These are phyloP conservation scores for Aporophyla lueneburgensis DNA, from an alignment of 2,888 invertebrate genomes.

Conservation along the genomic window DNA sequence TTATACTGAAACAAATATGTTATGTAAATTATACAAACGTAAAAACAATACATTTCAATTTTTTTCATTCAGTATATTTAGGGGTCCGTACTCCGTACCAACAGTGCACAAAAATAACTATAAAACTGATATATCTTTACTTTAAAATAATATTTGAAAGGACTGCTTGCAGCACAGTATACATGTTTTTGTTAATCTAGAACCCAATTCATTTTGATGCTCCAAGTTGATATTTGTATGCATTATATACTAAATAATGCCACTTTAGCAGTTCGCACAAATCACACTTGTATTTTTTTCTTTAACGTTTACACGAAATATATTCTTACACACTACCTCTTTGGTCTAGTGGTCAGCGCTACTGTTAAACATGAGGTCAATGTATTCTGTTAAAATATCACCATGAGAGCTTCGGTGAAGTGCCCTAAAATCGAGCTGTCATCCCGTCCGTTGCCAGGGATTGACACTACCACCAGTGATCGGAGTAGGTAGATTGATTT, in stretches of 20 bases:
- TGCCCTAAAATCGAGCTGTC: too few species aligned
- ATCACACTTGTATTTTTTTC: not conserved
- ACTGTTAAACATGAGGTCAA: too few species aligned
- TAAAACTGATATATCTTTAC: not conserved
- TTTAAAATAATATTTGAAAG: not conserved
- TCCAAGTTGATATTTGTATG: not conserved
- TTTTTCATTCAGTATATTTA: not conserved
- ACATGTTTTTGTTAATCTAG: not conserved
- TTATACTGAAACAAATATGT: not conserved
- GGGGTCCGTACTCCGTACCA: not conserved
- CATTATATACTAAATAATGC: not conserved
- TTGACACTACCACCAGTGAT: too few species aligned
- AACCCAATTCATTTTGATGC: not conserved
- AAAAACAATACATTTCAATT: not conserved
- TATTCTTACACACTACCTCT: constrained; percentile 4
- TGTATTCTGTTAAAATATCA: too few species aligned
- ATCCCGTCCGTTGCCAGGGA: too few species aligned
- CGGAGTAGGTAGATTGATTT: too few species aligned
- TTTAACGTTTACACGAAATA: not conserved
- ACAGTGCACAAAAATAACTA: constrained; percentile 9
- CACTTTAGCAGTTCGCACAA: not conserved
- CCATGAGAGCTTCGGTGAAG: too few species aligned
- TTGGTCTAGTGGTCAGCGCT: not conserved
- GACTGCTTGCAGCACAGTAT: not conserved
- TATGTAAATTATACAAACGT: not conserved